phyloP scores from a whole-genome alignment of 1,140 invertebrate species.

The Meloidogyne chitwoodi region DNA sequence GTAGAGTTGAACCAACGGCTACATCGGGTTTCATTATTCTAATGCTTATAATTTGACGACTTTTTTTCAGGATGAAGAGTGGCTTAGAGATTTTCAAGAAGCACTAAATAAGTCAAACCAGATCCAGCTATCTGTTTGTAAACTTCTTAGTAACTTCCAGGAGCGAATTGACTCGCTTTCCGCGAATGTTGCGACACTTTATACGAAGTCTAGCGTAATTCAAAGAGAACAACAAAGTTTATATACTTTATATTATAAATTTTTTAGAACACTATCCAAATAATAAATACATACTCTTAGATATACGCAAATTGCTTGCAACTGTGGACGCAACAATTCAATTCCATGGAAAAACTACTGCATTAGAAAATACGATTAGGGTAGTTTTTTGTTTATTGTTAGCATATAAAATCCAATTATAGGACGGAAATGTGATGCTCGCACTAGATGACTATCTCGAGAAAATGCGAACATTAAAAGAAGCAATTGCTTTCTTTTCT shows the following conservation, averaged over 20 bases:
- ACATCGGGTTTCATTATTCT: constrained; percentile 1
- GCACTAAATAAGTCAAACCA: constrained; percentile 23
- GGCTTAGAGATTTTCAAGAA: constrained; percentile 44
- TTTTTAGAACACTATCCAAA: background rate
- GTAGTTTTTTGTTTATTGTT: background rate
- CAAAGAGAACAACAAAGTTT: constrained; percentile 57
- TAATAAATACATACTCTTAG: constrained; percentile 24
- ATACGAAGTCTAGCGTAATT: constrained; percentile 45
- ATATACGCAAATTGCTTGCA: constrained; percentile 55
- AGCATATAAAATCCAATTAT: background rate
- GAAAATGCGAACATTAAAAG: constrained; percentile 55
- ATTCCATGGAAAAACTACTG: constrained; percentile 57
- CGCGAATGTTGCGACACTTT: constrained; percentile 46
- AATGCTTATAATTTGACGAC: background rate
- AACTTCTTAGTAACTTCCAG: constrained; percentile 48
- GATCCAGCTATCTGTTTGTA: constrained; percentile 15
- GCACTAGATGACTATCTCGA: constrained; percentile 53
- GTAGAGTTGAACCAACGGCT: constrained; percentile 27
- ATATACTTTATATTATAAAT: background rate
- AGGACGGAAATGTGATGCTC: constrained; percentile 31
- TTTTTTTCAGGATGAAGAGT: constrained; percentile 51
- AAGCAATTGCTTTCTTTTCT: constrained; percentile 53
- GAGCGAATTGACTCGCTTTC: constrained; percentile 42
- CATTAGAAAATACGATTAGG: constrained; percentile 47
- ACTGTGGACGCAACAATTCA: constrained; percentile 60